phyloP scores from a whole-genome alignment of 2,888 invertebrate genomes.

The Cantharis rufa region DNA sequence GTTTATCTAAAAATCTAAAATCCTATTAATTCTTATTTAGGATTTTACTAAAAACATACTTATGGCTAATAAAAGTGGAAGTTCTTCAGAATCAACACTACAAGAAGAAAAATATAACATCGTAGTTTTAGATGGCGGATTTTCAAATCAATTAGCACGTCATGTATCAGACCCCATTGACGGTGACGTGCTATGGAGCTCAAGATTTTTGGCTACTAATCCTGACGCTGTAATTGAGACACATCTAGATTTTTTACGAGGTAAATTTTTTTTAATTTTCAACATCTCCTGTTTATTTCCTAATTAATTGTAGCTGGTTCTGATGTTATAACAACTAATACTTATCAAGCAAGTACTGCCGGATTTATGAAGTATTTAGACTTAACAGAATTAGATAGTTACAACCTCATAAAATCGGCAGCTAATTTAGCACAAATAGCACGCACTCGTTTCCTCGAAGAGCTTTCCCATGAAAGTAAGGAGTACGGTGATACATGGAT shows the following conservation, averaged over 20 bases:
- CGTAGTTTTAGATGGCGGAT: constrained; percentile 72
- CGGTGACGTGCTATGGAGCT: constrained; percentile 89
- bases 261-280: constrained; percentile 50
- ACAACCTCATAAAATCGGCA: constrained; percentile 73
- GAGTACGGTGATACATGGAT: background rate
- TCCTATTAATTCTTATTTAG: background rate
- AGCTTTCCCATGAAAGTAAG: constrained; percentile 42
- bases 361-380: constrained; percentile 77
- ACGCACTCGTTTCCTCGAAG: constrained; percentile 63
- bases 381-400: constrained; percentile 68
- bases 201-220: constrained; percentile 77
- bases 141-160: constrained; percentile 78
- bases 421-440: constrained; percentile 77
- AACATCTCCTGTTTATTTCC: background rate
- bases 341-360: constrained; percentile 83
- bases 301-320: constrained; percentile 73
- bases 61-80: constrained; percentile 24
- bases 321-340: constrained; percentile 84
- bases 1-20: background rate
- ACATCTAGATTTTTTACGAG: constrained; percentile 80
- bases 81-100: constrained; percentile 17
- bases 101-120: constrained; percentile 32
- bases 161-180: constrained; percentile 77
- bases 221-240: constrained; percentile 78
- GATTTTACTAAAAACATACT: background rate